Percentiles rank a stretch among this genome's conserved stretches.
These are phyloP conservation scores for Nudaria mundana DNA, from an alignment of 2,888 invertebrate genomes.

Conservation along the genomic window DNA sequence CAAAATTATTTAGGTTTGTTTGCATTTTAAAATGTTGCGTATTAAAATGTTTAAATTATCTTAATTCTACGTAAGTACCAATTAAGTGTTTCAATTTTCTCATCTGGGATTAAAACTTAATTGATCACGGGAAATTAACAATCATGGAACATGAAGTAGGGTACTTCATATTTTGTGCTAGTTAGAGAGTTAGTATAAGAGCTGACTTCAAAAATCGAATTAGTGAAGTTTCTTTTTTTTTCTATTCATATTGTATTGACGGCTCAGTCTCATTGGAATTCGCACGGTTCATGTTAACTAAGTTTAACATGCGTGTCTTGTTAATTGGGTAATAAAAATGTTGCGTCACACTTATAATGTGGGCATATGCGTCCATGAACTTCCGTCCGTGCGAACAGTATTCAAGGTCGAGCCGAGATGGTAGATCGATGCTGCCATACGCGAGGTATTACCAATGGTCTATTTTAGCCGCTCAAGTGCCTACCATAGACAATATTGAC, in stretches of 20 bases:
- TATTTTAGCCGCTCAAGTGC: slow-evolving; percentile 56
- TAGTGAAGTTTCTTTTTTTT: too few relatives aligned
- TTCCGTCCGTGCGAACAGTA: slow-evolving; percentile 59
- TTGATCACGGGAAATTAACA: too few relatives aligned
- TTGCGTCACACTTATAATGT: slow-evolving; percentile 35
- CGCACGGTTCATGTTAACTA: slow-evolving; percentile 22
- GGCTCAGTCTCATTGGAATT: slow-evolving; percentile 15
- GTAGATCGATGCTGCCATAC: slow-evolving; percentile 60
- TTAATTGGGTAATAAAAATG: slow-evolving; percentile 39
- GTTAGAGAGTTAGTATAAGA: too few relatives aligned
- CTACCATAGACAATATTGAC: slow-evolving; percentile 60
- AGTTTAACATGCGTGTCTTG: slow-evolving; percentile 23
- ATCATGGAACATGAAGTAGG: too few relatives aligned
- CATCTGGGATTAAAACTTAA: too few relatives aligned
- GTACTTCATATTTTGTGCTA: too few relatives aligned
- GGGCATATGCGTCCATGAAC: slow-evolving; percentile 65
- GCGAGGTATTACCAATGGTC: slow-evolving; percentile 52
- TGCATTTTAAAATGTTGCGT: slow-evolving; percentile 6
- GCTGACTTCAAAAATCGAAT: too few relatives aligned
- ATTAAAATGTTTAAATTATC: slow-evolving; percentile 15
- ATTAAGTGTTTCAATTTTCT: too few relatives aligned
- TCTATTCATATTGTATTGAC: too few relatives aligned
- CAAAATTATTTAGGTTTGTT: slow-evolving; percentile 10
- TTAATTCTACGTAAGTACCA: neutral
- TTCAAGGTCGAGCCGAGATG: slow-evolving; percentile 64